phyloP scores from a whole-genome alignment of 2,888 invertebrate genomes.

The Unio delphinus region DNA sequence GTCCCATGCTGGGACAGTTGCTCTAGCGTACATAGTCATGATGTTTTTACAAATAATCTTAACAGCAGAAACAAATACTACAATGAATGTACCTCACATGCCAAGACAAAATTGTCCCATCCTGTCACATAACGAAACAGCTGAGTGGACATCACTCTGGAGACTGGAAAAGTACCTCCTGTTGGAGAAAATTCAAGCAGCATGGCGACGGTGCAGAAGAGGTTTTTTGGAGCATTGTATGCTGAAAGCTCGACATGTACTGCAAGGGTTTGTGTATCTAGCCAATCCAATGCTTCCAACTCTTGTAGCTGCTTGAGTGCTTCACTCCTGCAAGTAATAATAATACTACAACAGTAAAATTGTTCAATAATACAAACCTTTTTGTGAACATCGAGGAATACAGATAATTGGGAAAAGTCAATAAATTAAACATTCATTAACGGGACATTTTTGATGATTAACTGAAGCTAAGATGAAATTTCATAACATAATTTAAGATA shows the following conservation, averaged over 20 bases:
- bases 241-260: slow-evolving; percentile 65
- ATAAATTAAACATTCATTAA: too few relatives aligned
- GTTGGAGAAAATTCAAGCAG: slow-evolving; percentile 58
- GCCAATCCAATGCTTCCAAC: slow-evolving; percentile 51
- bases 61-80: too few relatives aligned
- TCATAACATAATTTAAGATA: too few relatives aligned
- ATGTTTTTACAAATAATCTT: too few relatives aligned
- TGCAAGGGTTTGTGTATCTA: slow-evolving; percentile 57
- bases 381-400: not conserved
- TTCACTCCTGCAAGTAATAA: slow-evolving; percentile 27
- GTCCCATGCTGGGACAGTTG: too few relatives aligned
- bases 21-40: too few relatives aligned
- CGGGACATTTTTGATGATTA: too few relatives aligned
- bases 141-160: slow-evolving; percentile 55
- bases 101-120: slow-evolving; percentile 63
- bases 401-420: too few relatives aligned
- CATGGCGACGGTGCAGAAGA: slow-evolving; percentile 65
- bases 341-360: not conserved
- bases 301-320: slow-evolving; percentile 38
- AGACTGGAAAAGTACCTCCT: slow-evolving; percentile 49
- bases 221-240: slow-evolving; percentile 62
- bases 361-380: not conserved
- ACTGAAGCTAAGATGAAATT: too few relatives aligned
- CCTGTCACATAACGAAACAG: slow-evolving; percentile 62
- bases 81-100: slow-evolving; percentile 60